A percentile compares a stretch with the other conserved stretches of the same genome.
Evolutionary conservation across 2,113 vertebrate species (phyloP).

Genomic region (Laticauda laticaudata): DNA sequence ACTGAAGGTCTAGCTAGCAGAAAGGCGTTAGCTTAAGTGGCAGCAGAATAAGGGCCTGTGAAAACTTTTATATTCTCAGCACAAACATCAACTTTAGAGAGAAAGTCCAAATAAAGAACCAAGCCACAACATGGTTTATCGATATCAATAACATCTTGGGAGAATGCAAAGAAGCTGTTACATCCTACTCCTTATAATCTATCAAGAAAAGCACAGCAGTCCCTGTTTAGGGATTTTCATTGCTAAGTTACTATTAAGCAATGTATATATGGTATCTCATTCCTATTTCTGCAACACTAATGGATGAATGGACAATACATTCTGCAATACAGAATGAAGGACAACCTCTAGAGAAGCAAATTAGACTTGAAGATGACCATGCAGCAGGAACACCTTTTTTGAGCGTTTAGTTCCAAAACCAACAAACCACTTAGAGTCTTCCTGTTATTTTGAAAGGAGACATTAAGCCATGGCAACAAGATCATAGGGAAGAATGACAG

Average conservation of each 20-base stretch:
- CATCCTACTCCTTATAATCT: background rate
- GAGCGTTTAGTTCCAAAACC: constrained; percentile 26
- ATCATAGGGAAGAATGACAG: constrained; percentile 43
- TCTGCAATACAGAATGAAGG: constrained; percentile 32
- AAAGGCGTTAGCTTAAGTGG: background rate
- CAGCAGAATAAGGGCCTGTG: background rate
- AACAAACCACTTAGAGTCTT: background rate
- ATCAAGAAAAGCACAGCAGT: background rate
- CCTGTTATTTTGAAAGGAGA: constrained; percentile 43
- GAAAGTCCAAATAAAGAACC: background rate
- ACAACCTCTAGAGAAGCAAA: constrained; percentile 33
- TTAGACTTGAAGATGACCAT: constrained; percentile 43
- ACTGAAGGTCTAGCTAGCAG: background rate
- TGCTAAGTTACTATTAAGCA: background rate
- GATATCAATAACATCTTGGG: background rate
- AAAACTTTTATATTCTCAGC: background rate
- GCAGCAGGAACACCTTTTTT: constrained; percentile 17
- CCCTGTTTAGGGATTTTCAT: background rate
- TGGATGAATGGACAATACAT: background rate
- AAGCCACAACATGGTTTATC: background rate
- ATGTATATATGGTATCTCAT: background rate
- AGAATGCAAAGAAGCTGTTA: background rate
- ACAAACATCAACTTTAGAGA: background rate
- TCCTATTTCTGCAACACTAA: background rate
- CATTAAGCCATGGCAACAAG: constrained; percentile 35